Conservation (phyloP, 2,888 invertebrate species). For the Hofmannophila pseudospretella region DNA sequence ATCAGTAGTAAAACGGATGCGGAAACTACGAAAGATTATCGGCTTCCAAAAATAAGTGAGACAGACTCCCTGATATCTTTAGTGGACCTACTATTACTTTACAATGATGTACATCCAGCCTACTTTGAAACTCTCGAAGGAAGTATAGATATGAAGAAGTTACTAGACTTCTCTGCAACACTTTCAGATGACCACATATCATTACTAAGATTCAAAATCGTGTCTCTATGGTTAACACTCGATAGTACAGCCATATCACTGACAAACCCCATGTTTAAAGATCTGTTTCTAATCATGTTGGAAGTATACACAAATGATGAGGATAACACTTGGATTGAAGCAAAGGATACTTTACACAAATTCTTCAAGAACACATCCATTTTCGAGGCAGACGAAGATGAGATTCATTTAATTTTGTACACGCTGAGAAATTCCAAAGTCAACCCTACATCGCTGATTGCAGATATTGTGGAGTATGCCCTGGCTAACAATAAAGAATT, state of each 20-base stretch:
- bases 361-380: slow-evolving; percentile 80
- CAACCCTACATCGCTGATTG: slow-evolving; percentile 45
- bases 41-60: slow-evolving; percentile 42
- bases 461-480: slow-evolving; percentile 56
- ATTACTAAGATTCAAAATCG: slow-evolving; percentile 64
- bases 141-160: slow-evolving; percentile 57
- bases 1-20: slow-evolving; percentile 27
- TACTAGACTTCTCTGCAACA: slow-evolving; percentile 51
- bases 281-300: slow-evolving; percentile 75
- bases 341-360: slow-evolving; percentile 71
- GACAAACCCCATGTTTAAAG: slow-evolving; percentile 70
- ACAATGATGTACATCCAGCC: slow-evolving; percentile 60
- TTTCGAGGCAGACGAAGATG: slow-evolving; percentile 80
- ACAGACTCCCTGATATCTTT: slow-evolving; percentile 52
- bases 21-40: slow-evolving; percentile 45
- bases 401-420: slow-evolving; percentile 83
- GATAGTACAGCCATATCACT: slow-evolving; percentile 74
- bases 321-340: slow-evolving; percentile 63
- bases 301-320: slow-evolving; percentile 68
- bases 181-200: slow-evolving; percentile 39
- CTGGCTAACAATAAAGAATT: slow-evolving; percentile 48
- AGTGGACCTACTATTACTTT: slow-evolving; percentile 56
- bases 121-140: slow-evolving; percentile 68
- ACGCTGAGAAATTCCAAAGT: slow-evolving; percentile 54
- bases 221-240: slow-evolving; percentile 60